phyloP scores from a whole-genome alignment of 2,888 invertebrate genomes.

The Parnassius orleans region DNA sequence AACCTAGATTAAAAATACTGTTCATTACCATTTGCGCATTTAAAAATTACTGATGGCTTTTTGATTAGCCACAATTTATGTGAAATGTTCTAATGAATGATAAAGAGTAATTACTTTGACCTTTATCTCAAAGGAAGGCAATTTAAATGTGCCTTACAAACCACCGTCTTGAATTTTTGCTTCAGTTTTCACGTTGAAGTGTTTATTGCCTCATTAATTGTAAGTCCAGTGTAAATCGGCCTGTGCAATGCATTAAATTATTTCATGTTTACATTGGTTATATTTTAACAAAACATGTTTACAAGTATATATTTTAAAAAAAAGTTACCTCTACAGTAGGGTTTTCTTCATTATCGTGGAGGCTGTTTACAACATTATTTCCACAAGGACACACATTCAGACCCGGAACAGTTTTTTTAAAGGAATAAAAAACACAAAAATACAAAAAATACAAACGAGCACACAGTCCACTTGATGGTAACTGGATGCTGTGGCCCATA shows the following conservation, averaged over 20 bases:
- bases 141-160: conserved; percentile 6
- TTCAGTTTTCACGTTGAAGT: conserved; percentile 9
- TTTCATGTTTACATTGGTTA: neutral
- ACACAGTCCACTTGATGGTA: too few species aligned
- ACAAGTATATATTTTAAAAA: neutral
- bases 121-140: conserved; percentile 18
- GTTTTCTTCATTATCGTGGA: too few species aligned
- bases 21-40: neutral
- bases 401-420: neutral
- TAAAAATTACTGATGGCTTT: neutral
- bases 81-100: conserved; percentile 9
- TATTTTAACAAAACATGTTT: too few species aligned
- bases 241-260: neutral
- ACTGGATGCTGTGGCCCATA: too few species aligned
- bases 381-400: neutral
- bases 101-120: conserved; percentile 9
- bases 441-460: too few species aligned
- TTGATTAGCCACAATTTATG: neutral
- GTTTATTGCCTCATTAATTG: conserved; percentile 10
- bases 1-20: neutral
- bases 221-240: neutral
- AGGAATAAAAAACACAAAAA: too few species aligned
- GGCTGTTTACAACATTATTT: too few species aligned
- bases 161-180: conserved; percentile 9
- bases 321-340: too few species aligned